Evolutionary conservation across 2,797 vertebrate genomes (phyloP).

Genomic region (Pseudochromis fuscus): DNA sequence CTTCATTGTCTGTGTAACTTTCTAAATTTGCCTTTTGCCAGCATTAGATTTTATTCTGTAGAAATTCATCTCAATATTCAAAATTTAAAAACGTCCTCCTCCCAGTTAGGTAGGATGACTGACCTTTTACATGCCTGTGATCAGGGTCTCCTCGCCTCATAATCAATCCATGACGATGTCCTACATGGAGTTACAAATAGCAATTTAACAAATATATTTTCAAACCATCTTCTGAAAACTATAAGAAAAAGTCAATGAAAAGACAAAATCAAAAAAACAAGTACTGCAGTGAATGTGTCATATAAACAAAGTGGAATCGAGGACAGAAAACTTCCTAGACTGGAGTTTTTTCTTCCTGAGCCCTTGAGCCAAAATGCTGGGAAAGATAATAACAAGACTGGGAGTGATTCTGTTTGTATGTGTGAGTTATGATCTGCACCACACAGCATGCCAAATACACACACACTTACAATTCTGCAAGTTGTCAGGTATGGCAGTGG

Average conservation of each 20-base stretch:
- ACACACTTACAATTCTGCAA: constrained; percentile 38
- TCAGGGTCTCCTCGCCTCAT: background rate
- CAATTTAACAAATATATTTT: too few species aligned
- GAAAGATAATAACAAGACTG: constrained; percentile 52
- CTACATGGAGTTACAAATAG: background rate
- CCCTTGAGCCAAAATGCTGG: constrained; percentile 36
- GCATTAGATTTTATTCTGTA: too few species aligned
- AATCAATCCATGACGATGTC: background rate
- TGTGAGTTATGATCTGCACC: constrained; percentile 54
- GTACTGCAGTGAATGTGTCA: constrained; percentile 1
- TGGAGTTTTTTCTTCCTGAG: constrained; percentile 43
- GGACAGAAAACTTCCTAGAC: constrained; percentile 36
- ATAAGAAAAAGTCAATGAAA: too few species aligned
- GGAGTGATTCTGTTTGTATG: constrained; percentile 41
- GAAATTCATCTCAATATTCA: too few species aligned
- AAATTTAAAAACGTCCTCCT: too few species aligned
- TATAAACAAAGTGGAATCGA: constrained; percentile 44
- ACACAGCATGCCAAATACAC: background rate
- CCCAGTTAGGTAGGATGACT: background rate
- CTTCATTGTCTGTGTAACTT: too few species aligned
- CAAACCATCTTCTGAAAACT: too few species aligned
- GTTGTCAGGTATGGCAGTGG: constrained; percentile 52
- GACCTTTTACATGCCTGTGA: background rate
- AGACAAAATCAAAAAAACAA: constrained; percentile 1
- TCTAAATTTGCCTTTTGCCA: background rate